Base-by-base conservation (phyloP, 2,888 invertebrate genomes). In the Koerneria pararmatus region DNA sequence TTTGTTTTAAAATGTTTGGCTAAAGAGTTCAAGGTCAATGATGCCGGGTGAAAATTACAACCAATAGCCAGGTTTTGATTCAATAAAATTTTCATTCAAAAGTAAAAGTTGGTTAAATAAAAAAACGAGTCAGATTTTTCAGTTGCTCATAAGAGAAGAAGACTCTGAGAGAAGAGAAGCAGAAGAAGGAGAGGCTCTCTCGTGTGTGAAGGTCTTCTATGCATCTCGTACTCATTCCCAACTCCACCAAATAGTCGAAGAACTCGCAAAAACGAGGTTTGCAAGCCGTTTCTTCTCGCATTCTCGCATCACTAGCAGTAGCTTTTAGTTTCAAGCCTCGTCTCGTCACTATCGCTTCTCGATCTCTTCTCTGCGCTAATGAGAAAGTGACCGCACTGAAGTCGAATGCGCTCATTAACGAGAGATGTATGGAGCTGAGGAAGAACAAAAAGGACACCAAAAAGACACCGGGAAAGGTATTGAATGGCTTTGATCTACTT, bases 191-290 rank as follows among this genome's bases (percentile, higher is more conserved):
- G 48, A 29, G 62, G 58, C 62, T 53, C 2, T 64, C 32, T 27
- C 8, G 1, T 65, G 58, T 32, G 68, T 60, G 46, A 56, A 67
- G 90, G 90, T 98, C 71, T 92, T 90, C 82, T 95, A 92, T 84
- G 93, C 93, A 84, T 95, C 94, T 72, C 88, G 98, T 78, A 98
- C 98, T 4, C 97, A 98, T 85, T 95, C 97, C 0, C 97, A 98
- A 83, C 85, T 98, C 49, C 88, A 92, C 0, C 98, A 98, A 84
- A 92, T 98, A 85, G 89, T 95, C n/a, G 88, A 89, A 54, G 98
- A 98, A 87, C 88, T 97, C 1, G 89, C 90, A 75, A 90, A 90
- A 80, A 94, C 92, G 66, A 88, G 89, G 0, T 70, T 35, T 4
- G 22, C 11, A 11, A 6, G n/a, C 46, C n/a, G 11, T 41, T 15